Base-by-base conservation (phyloP, 2,797 vertebrate genomes). In the Argyrosomus regius region DNA sequence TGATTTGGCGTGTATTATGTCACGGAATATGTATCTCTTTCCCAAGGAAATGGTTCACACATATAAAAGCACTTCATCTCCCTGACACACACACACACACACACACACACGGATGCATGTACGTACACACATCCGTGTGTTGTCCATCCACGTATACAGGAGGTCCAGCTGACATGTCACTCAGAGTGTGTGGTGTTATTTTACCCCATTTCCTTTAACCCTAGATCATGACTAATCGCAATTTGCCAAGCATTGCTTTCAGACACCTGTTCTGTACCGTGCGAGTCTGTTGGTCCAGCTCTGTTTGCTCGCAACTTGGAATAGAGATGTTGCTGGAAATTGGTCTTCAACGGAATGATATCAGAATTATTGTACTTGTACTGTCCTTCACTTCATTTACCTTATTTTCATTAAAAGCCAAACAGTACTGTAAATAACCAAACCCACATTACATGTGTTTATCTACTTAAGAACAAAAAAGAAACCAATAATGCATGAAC, bases 171-270 rank as follows among this genome's bases (percentile, higher is more conserved):
- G 94, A 94, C 92, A 56, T 85, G 91, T 94, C 93, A 93, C 88
- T 95, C 95, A 94, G 82, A 88, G 84, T 28, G 73, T 24, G 75
- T n/a, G 87, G 91, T 91, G 92, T 94, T 93, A 86, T 91, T 91
- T 95, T 94, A 94, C 94, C 88, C 88, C 91, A 90, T 92, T 95
- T 94, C 91, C 94, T 93, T 94, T 88, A 92, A 92, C 92, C 91
- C 91, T 35, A 73, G 74, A 91, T 94, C 93, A 94, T 94, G 93
- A 95, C 94, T 91, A 95, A 96, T 95, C 88, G 91, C 92, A 59
- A 94, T 95, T 94, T 72, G 92, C 87, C 88, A 91, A 91, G 92
- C 93, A 63, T 91, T 84, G 83, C 91, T 85, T 74, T 80, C 85
- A 87, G 83, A 91, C 95, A 95, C 93, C 94, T 95, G 94, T 95